phyloP scores from a whole-genome alignment of 2,888 invertebrate species.

The Sinohyriopsis cumingii region DNA sequence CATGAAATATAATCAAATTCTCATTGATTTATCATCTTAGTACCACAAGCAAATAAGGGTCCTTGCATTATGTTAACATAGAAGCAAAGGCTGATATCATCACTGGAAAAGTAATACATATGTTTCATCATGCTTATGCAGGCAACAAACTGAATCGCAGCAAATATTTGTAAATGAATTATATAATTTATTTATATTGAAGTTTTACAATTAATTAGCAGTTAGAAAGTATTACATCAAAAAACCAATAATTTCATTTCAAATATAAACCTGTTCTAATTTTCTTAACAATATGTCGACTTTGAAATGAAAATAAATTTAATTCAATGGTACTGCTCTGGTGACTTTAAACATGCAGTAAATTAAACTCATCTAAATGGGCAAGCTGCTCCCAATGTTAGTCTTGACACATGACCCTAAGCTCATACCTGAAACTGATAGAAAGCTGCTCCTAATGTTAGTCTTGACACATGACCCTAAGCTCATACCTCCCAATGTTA shows the following conservation, averaged over 20 bases:
- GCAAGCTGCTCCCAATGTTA: constrained; percentile 1
- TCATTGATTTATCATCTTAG: no score
- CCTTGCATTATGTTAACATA: no score
- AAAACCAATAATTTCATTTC: not conserved
- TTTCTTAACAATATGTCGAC: not conserved
- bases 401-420: not conserved
- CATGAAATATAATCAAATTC: no score
- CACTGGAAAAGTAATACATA: not conserved
- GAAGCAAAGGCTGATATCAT: no score
- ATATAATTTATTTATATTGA: not conserved
- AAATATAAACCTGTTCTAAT: not conserved
- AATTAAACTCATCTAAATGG: not conserved
- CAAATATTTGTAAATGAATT: not conserved
- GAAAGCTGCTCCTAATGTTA: no score
- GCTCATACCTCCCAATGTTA: no score
- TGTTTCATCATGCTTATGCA: not conserved
- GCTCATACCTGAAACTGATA: constrained; percentile 53
- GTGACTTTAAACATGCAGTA: no score
- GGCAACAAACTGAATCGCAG: not conserved
- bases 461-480: no score
- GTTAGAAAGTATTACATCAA: not conserved
- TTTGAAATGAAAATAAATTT: no score
- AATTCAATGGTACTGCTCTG: no score
- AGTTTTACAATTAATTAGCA: not conserved
- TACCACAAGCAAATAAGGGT: no score